A percentile compares a stretch with the other conserved stretches of the same genome.
phyloP scores from a whole-genome alignment of 2,113 vertebrate species.

The Triplophysa rosa region DNA sequence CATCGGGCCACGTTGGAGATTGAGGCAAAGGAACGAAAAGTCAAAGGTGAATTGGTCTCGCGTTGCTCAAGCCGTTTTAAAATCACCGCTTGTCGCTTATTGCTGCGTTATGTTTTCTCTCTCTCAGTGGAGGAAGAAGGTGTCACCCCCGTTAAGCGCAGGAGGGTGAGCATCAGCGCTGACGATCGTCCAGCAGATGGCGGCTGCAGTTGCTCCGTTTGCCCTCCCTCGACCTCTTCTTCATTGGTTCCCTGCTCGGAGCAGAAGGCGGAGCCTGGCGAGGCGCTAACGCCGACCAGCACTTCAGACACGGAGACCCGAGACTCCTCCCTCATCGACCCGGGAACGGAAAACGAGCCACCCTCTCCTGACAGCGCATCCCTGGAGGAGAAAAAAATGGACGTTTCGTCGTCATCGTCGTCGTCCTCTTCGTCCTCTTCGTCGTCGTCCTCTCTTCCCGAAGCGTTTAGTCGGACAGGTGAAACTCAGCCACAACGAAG shows the following conservation, averaged over 20 bases:
- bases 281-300: constrained; percentile 91
- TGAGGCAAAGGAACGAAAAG: constrained; percentile 92
- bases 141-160: constrained; percentile 90
- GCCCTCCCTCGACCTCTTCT: constrained; percentile 56
- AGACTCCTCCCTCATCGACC: constrained; percentile 98
- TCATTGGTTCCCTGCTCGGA: constrained; percentile 68
- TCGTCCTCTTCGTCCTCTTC: constrained; percentile 74
- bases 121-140: constrained; percentile 86
- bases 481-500: constrained; percentile 58
- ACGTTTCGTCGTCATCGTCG: constrained; percentile 77
- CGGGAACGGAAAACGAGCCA: constrained; percentile 94
- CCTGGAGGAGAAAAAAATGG: constrained; percentile 88
- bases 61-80: no score
- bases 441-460: constrained; percentile 77
- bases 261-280: constrained; percentile 81
- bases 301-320: constrained; percentile 95
- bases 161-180: constrained; percentile 91
- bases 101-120: background rate
- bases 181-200: constrained; percentile 80
- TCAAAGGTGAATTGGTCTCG: constrained; percentile 79
- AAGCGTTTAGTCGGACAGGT: constrained; percentile 68
- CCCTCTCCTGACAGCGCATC: constrained; percentile 85
- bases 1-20: constrained; percentile 88
- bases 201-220: constrained; percentile 62
- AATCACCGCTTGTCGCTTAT: no score